A percentile compares a stretch with the other conserved stretches of the same genome.
Evolutionary conservation across 2,888 invertebrate species (phyloP).

Genomic region (Steinernema carpocapsae): DNA sequence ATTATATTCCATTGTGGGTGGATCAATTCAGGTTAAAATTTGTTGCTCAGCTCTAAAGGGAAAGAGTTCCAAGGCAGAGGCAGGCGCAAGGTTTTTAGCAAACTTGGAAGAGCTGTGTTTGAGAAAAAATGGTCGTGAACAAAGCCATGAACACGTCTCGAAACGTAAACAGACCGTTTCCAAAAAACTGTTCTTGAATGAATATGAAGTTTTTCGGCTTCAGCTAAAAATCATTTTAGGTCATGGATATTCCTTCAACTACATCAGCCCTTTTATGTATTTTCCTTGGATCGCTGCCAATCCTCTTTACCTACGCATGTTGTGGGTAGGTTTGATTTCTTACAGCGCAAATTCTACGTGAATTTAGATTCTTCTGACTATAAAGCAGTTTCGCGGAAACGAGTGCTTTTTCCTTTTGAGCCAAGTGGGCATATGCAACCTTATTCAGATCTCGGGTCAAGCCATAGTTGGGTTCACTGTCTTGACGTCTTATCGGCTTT

Average conservation of each 20-base stretch:
- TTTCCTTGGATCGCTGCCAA: not conserved
- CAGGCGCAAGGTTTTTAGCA: too few relatives aligned
- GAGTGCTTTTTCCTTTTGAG: constrained; percentile 1
- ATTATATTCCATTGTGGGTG: constrained; percentile 1
- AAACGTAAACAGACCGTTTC: too few relatives aligned
- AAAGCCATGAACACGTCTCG: too few relatives aligned
- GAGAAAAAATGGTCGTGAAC: too few relatives aligned
- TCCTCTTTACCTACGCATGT: not conserved
- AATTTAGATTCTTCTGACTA: not conserved
- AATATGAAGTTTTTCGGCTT: too few relatives aligned
- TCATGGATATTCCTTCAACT: too few relatives aligned
- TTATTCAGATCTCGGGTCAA: not conserved
- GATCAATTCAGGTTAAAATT: not conserved
- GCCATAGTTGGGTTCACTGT: not conserved
- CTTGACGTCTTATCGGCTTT: not conserved
- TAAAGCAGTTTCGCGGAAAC: not conserved
- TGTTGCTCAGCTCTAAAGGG: constrained; percentile 4
- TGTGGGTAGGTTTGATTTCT: not conserved
- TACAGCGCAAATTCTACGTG: not conserved
- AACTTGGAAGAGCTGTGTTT: not conserved
- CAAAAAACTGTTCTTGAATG: too few relatives aligned
- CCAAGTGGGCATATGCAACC: not conserved
- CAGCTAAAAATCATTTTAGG: too few relatives aligned
- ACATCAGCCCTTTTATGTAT: not conserved
- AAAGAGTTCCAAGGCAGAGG: too few relatives aligned